Conservation (phyloP, 1,140 invertebrate genomes). For the Aradophagus sp. region DNA sequence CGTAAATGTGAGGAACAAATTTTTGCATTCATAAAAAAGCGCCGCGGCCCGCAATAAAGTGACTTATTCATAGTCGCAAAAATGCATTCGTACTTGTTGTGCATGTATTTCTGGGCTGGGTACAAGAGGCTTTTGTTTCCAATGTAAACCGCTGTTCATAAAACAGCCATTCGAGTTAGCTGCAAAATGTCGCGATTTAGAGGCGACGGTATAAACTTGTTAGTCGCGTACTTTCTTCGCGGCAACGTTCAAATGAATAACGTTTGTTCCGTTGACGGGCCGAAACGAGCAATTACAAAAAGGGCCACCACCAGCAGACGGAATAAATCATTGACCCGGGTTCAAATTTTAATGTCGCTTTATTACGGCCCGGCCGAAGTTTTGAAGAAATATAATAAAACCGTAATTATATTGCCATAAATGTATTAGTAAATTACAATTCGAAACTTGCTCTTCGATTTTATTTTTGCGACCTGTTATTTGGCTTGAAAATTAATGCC, state of each 20-base stretch:
- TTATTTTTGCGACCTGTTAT: too few species aligned
- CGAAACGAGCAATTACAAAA: background rate
- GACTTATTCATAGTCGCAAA: slow-evolving; percentile 52
- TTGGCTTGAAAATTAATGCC: too few species aligned
- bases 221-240: slow-evolving; percentile 13
- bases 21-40: slow-evolving; percentile 35
- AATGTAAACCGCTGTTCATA: slow-evolving; percentile 50
- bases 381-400: too few species aligned
- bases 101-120: slow-evolving; percentile 37
- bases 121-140: slow-evolving; percentile 51
- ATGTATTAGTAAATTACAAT: too few species aligned
- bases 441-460: too few species aligned
- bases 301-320: too few species aligned
- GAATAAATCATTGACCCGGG: too few species aligned
- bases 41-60: slow-evolving; percentile 34
- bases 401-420: too few species aligned
- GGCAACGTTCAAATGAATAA: too few species aligned
- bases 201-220: slow-evolving; percentile 39
- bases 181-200: slow-evolving; percentile 45
- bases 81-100: slow-evolving; percentile 46
- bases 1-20: slow-evolving; percentile 37
- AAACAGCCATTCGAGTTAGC: slow-evolving; percentile 44
- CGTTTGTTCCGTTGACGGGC: too few species aligned
- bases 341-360: too few species aligned
- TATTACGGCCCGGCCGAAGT: too few species aligned